Conservation (phyloP, 2,888 invertebrate genomes). For the Polylopha cassiicola region DNA sequence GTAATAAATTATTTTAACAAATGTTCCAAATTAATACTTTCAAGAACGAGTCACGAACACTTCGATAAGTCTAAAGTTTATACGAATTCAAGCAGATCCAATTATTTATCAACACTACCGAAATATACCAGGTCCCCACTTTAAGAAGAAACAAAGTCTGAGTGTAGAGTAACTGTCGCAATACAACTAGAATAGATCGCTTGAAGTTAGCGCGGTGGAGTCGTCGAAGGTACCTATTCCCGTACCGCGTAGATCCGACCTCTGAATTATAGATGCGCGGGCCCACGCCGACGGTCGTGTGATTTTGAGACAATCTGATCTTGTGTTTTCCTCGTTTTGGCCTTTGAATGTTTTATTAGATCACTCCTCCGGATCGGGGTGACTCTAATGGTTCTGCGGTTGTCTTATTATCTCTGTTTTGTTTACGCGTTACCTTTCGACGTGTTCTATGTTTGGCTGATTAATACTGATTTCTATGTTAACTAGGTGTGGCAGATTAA, state of each 20-base stretch:
- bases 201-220: conserved; percentile 41
- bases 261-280: conserved; percentile 70
- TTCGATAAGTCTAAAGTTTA: no score
- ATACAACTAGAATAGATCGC: conserved; percentile 44
- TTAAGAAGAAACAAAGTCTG: conserved; percentile 21
- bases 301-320: conserved; percentile 77
- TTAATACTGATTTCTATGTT: conserved; percentile 12
- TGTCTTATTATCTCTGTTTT: conserved; percentile 36
- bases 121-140: no score
- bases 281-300: conserved; percentile 63
- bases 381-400: conserved; percentile 62
- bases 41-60: no score
- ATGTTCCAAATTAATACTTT: no score
- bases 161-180: conserved; percentile 21
- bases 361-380: conserved; percentile 51
- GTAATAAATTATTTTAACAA: no score
- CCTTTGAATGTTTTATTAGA: conserved; percentile 70
- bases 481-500: no score
- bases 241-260: conserved; percentile 36
- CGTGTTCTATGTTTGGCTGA: conserved; percentile 6
- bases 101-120: no score
- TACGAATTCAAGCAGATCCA: no score
- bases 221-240: conserved; percentile 46
- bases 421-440: conserved; percentile 18
- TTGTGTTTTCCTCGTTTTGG: conserved; percentile 68